phyloP scores from a whole-genome alignment of 2,113 vertebrate species.

The Chauna torquata region DNA sequence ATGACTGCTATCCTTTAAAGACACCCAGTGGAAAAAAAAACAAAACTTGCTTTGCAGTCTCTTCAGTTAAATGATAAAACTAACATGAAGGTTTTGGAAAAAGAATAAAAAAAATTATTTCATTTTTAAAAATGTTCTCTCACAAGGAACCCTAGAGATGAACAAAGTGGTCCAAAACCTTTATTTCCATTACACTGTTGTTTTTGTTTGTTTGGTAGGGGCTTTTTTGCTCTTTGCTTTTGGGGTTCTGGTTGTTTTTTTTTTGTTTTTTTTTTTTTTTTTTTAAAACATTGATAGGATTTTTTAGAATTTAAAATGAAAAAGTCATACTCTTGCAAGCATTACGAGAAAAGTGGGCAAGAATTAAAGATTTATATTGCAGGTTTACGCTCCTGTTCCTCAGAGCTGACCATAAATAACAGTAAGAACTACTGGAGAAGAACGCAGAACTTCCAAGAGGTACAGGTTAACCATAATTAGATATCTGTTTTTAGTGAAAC shows the following conservation, averaged over 20 bases:
- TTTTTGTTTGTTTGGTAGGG: not conserved
- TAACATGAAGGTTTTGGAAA: not conserved
- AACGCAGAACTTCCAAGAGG: conserved; percentile 8
- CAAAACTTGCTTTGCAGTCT: not conserved
- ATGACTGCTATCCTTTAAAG: not conserved
- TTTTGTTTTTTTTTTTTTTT: not conserved
- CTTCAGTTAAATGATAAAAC: not conserved
- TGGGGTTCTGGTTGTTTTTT: too few relatives aligned
- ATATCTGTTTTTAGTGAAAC: conserved; percentile 23
- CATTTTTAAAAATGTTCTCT: not conserved
- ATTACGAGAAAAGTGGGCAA: not conserved
- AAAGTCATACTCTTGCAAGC: not conserved
- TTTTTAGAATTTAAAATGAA: not conserved
- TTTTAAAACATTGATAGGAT: not conserved
- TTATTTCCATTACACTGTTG: not conserved
- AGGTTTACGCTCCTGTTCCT: not conserved
- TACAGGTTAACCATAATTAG: conserved; percentile 32
- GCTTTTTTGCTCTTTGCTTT: too few relatives aligned
- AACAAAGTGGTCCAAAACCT: not conserved
- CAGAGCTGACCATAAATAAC: not conserved
- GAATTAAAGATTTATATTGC: not conserved
- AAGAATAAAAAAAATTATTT: not conserved
- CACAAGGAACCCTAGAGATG: not conserved
- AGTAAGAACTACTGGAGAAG: not conserved
- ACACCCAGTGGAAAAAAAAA: not conserved